A percentile compares a stretch with the other conserved stretches of the same genome.
These are phyloP conservation scores for Patella pellucida DNA, from an alignment of 2,888 invertebrate species.

Conservation along the genomic window DNA sequence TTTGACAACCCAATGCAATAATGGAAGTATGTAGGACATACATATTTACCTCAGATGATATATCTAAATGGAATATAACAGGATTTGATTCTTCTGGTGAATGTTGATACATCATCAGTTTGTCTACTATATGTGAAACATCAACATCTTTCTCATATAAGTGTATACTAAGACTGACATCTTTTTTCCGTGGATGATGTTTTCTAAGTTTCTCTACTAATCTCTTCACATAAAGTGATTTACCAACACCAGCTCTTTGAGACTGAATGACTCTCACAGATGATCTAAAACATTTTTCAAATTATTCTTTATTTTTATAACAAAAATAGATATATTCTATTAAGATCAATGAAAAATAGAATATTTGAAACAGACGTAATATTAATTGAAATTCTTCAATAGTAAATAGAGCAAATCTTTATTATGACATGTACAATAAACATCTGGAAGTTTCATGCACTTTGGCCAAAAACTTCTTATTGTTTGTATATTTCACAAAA, in stretches of 20 bases:
- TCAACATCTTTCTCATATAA: constrained; percentile 25
- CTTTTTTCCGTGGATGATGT: neutral
- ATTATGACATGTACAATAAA: too few relatives aligned
- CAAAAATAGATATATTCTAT: too few relatives aligned
- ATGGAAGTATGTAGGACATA: neutral
- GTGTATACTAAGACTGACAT: constrained; percentile 16
- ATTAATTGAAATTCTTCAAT: too few relatives aligned
- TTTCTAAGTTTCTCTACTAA: constrained; percentile 29
- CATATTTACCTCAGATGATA: constrained; percentile 47
- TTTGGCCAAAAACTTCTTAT: too few relatives aligned
- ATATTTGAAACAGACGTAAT: too few relatives aligned
- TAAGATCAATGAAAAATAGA: too few relatives aligned
- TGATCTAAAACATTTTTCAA: constrained; percentile 28
- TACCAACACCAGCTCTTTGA: constrained; percentile 48
- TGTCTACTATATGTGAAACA: constrained; percentile 25
- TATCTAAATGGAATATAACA: constrained; percentile 49
- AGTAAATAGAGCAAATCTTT: too few relatives aligned
- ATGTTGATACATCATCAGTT: constrained; percentile 29
- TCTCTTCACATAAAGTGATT: constrained; percentile 42
- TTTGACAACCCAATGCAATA: too few relatives aligned
- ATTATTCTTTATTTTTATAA: too few relatives aligned
- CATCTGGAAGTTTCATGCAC: too few relatives aligned
- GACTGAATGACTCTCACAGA: constrained; percentile 47
- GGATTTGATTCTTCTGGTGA: constrained; percentile 22
- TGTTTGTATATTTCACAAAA: too few relatives aligned